Percentiles rank a stretch among this genome's conserved stretches.
Evolutionary conservation across 2,797 vertebrate genomes (phyloP).

Genomic region (Coreius guichenoti): DNA sequence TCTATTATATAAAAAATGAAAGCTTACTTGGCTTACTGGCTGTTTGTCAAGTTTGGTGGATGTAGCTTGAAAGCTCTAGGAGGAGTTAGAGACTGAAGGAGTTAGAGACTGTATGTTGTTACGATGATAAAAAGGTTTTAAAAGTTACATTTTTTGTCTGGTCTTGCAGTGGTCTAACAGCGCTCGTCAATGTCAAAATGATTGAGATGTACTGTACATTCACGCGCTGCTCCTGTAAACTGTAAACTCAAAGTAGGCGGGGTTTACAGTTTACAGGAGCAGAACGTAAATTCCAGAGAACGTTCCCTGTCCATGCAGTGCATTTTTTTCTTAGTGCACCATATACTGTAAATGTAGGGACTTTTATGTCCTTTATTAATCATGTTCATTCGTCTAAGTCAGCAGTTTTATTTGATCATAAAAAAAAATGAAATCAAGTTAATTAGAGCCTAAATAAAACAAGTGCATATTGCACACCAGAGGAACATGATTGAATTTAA

Average conservation of each 20-base stretch:
- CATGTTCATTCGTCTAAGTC: background rate
- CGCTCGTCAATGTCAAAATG: background rate
- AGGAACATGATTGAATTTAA: background rate
- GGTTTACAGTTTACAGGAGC: no score
- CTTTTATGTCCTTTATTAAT: background rate
- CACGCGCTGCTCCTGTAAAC: no score
- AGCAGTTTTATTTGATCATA: constrained; percentile 12
- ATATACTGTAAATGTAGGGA: background rate
- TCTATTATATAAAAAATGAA: background rate
- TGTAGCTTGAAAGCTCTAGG: no score
- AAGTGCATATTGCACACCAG: background rate
- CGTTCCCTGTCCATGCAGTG: background rate
- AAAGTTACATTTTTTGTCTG: no score
- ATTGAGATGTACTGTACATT: background rate
- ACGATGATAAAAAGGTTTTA: no score
- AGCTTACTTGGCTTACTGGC: no score
- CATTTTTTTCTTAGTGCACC: background rate
- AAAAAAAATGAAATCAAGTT: background rate
- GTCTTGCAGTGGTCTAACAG: no score
- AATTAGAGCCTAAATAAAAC: background rate
- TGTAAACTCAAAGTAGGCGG: no score
- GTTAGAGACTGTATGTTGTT: no score
- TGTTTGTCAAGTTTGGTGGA: no score
- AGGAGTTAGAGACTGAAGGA: no score
- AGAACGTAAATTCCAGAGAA: no score